Conservation (phyloP, 2,888 invertebrate genomes). For the Lycophotia porphyrea region DNA sequence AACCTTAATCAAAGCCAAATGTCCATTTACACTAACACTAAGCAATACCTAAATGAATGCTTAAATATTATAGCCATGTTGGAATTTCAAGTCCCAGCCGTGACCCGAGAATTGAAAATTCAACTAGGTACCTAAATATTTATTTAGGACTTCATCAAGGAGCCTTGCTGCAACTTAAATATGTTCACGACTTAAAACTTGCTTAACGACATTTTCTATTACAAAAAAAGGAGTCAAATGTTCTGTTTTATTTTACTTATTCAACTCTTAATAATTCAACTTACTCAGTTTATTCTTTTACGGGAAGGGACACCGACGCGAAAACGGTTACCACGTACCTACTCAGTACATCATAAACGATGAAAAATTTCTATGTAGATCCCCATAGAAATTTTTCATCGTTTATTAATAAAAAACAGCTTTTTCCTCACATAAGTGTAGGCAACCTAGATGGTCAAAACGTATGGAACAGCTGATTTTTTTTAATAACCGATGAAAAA, state of each 20-base stretch:
- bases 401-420: no score
- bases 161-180: not conserved
- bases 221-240: not conserved
- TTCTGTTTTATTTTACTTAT: constrained; percentile 4
- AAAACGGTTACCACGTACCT: no score
- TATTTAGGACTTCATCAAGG: not conserved
- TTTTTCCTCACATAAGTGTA: no score
- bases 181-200: not conserved
- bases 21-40: not conserved
- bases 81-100: not conserved
- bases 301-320: no score
- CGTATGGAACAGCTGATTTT: no score
- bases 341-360: no score
- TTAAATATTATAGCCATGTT: not conserved
- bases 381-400: no score
- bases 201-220: not conserved
- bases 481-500: no score
- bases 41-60: not conserved
- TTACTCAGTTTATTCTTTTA: no score
- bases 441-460: no score
- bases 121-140: not conserved
- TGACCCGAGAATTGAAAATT: not conserved
- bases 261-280: no score
- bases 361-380: no score
- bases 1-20: not conserved